phyloP scores from a whole-genome alignment of 2,888 invertebrate genomes.

The Lasioglossum pauxillum region DNA sequence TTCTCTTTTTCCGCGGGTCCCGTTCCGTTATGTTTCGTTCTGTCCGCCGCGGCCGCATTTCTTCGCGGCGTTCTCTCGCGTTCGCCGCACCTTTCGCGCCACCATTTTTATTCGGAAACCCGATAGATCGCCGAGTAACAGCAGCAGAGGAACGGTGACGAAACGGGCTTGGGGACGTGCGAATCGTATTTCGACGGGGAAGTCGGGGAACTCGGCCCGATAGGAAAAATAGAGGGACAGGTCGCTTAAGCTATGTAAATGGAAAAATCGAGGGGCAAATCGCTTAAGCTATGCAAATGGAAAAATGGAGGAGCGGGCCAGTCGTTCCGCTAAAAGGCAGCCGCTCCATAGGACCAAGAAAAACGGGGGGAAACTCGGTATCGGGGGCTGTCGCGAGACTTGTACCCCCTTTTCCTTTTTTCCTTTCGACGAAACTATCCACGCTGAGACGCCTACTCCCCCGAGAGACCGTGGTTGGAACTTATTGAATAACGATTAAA shows the following conservation, averaged over 20 bases:
- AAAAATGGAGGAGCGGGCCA: slow-evolving; percentile 48
- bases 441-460: neutral
- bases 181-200: slow-evolving; percentile 49
- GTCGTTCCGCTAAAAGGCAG: slow-evolving; percentile 51
- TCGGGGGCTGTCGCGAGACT: slow-evolving; percentile 3
- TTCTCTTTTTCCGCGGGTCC: slow-evolving; percentile 26
- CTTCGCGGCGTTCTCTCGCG: slow-evolving; percentile 30
- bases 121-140: slow-evolving; percentile 29
- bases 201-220: slow-evolving; percentile 17
- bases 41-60: slow-evolving; percentile 4
- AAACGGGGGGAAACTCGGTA: neutral
- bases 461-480: neutral
- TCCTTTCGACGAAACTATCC: neutral
- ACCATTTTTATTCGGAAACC: slow-evolving; percentile 27
- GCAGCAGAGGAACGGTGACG: neutral
- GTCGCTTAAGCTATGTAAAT: slow-evolving; percentile 56
- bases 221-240: slow-evolving; percentile 47
- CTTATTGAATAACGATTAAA: slow-evolving; percentile 8
- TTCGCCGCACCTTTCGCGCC: slow-evolving; percentile 24
- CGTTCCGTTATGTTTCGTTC: neutral
- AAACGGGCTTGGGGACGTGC: neutral
- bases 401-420: neutral
- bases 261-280: slow-evolving; percentile 58
- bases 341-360: slow-evolving; percentile 13
- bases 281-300: slow-evolving; percentile 63